A percentile compares a stretch with the other conserved stretches of the same genome.
Evolutionary conservation across 2,113 vertebrate genomes (phyloP).

Genomic region (Taurulus bubalis): DNA sequence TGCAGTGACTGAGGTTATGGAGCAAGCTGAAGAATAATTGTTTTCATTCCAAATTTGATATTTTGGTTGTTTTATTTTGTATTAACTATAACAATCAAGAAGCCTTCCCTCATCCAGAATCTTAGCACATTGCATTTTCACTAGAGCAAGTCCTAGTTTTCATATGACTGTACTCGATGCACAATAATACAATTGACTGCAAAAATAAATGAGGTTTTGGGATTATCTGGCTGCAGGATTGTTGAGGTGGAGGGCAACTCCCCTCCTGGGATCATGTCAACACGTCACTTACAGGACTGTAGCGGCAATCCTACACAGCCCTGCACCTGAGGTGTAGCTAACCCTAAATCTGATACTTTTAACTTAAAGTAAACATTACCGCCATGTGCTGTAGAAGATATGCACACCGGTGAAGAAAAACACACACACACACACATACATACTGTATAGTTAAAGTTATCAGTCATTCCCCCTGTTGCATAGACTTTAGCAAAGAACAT

Average conservation of each 20-base stretch:
- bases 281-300: constrained; percentile 4
- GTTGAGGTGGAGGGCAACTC: constrained; percentile 32
- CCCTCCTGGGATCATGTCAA: constrained; percentile 36
- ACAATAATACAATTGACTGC: constrained; percentile 33
- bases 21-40: neutral
- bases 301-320: constrained; percentile 4
- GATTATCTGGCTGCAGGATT: constrained; percentile 35
- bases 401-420: neutral
- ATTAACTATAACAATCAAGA: neutral
- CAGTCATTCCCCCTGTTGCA: neutral
- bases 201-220: constrained; percentile 13
- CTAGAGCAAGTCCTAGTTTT: neutral
- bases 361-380: neutral
- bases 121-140: neutral
- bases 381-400: neutral
- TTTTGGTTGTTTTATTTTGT: neutral
- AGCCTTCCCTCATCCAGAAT: neutral
- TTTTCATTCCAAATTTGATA: neutral
- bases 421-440: too few species aligned
- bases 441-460: neutral
- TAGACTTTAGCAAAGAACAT: neutral
- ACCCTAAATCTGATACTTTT: neutral
- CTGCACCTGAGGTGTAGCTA: neutral
- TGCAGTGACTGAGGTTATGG: neutral
- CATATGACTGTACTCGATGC: neutral